A percentile compares a stretch with the other conserved stretches of the same genome.
Evolutionary conservation across 2,797 vertebrate species (phyloP).

Genomic region (Esox masquinongy): DNA sequence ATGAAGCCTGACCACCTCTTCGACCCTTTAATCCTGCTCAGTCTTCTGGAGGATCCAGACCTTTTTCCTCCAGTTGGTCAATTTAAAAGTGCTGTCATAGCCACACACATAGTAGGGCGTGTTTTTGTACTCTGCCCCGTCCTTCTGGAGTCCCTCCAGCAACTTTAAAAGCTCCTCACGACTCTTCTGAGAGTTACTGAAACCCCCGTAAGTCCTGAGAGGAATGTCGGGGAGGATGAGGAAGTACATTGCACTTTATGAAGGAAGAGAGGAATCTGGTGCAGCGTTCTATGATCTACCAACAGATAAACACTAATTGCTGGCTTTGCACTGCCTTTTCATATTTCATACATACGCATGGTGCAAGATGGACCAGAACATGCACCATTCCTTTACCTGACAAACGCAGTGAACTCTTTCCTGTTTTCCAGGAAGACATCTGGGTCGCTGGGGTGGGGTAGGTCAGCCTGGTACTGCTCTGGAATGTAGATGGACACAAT

Average conservation of each 20-base stretch:
- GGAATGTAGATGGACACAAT: conserved; percentile 76
- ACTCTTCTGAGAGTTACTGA: conserved; percentile 72
- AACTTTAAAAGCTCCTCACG: conserved; percentile 78
- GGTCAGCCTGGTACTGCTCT: conserved; percentile 70
- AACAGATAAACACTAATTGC: background rate
- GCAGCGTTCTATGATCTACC: background rate
- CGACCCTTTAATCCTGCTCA: conserved; percentile 34
- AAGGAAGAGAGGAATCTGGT: background rate
- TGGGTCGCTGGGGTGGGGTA: conserved; percentile 71
- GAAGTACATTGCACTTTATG: background rate
- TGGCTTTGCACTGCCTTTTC: background rate
- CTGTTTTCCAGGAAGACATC: conserved; percentile 78
- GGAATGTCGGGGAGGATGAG: background rate
- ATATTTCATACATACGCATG: background rate
- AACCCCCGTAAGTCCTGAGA: conserved; percentile 76
- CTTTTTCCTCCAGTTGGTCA: conserved; percentile 81
- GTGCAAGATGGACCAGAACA: background rate
- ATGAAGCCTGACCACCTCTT: background rate
- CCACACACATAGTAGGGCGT: conserved; percentile 78
- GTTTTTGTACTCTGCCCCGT: conserved; percentile 72
- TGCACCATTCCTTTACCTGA: conserved; percentile 60
- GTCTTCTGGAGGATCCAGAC: conserved; percentile 77
- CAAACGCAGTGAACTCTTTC: conserved; percentile 75
- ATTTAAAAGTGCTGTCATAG: conserved; percentile 81
- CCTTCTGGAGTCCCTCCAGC: conserved; percentile 74